These are phyloP conservation scores for Hipposideros armiger DNA, from an alignment of 2,113 vertebrate species.

Conservation along the genomic window DNA sequence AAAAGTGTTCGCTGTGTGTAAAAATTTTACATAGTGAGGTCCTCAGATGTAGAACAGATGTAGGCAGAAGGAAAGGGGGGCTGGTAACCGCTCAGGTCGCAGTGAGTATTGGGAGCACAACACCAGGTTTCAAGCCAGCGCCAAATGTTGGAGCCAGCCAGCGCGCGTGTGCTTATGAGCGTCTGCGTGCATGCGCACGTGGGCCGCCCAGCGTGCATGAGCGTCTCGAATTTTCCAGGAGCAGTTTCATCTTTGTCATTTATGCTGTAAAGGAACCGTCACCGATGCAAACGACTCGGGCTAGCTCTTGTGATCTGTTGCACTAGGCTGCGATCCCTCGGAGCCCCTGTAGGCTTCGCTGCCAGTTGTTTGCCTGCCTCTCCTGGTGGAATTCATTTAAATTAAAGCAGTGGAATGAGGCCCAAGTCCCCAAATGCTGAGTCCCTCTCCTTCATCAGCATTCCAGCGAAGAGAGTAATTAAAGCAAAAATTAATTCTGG, in stretches of 20 bases:
- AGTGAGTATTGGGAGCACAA: conserved; percentile 86
- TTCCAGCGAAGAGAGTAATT: conserved; percentile 99
- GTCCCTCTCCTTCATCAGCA: conserved; percentile 99
- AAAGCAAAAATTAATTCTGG: conserved; percentile 99
- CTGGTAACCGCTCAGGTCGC: conserved; percentile 87
- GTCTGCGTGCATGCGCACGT: neutral
- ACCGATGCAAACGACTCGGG: conserved; percentile 78
- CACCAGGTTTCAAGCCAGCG: conserved; percentile 86
- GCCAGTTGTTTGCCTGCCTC: conserved; percentile 99
- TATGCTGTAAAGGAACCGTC: conserved; percentile 65
- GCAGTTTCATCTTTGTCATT: conserved; percentile 88
- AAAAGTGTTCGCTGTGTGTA: conserved; percentile 90
- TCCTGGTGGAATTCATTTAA: conserved; percentile 99
- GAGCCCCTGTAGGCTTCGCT: conserved; percentile 97
- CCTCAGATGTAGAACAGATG: conserved; percentile 92
- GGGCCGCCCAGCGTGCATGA: conserved; percentile 17
- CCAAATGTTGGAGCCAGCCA: conserved; percentile 86
- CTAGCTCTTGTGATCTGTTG: conserved; percentile 94
- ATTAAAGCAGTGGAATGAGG: conserved; percentile 99
- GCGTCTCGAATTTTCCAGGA: conserved; percentile 89
- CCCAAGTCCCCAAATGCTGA: conserved; percentile 99
- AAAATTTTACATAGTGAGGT: conserved; percentile 90
- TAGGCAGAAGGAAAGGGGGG: conserved; percentile 88
- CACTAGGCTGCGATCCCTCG: conserved; percentile 93
- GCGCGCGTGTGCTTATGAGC: conserved; percentile 58